Percentiles rank a stretch among this genome's conserved stretches.
phyloP scores from a whole-genome alignment of 2,797 vertebrate genomes.

The Pteronotus mesoamericanus region DNA sequence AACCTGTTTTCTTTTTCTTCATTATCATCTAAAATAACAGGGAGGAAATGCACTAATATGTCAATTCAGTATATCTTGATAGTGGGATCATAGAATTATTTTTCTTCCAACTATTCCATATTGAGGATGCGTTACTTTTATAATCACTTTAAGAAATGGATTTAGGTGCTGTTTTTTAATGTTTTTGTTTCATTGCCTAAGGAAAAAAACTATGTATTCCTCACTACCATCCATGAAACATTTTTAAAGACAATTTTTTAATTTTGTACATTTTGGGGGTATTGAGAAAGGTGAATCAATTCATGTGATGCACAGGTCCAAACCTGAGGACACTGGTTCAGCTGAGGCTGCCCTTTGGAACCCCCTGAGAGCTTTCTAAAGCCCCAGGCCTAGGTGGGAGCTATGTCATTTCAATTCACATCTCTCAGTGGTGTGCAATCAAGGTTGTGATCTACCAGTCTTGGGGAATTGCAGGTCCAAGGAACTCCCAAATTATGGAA shows the following conservation, averaged over 20 bases:
- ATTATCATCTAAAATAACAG: not conserved
- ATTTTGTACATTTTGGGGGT: not conserved
- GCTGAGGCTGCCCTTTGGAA: not conserved
- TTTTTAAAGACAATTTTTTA: not conserved
- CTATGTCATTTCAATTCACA: not conserved
- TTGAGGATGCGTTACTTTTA: not conserved
- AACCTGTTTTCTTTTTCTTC: not conserved
- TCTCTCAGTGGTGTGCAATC: not conserved
- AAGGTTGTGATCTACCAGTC: not conserved
- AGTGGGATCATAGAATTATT: not conserved
- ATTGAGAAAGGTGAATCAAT: not conserved
- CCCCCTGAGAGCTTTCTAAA: not conserved
- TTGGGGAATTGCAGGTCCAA: not conserved
- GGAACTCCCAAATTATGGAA: not conserved
- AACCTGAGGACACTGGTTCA: not conserved
- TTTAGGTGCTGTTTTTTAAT: not conserved
- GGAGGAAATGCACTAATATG: not conserved
- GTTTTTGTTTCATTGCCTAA: not conserved
- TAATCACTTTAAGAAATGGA: not conserved
- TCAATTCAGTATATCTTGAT: not conserved
- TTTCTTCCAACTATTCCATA: not conserved
- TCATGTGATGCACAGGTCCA: not conserved
- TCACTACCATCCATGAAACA: not conserved
- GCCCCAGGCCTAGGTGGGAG: not conserved
- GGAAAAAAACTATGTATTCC: not conserved